Evolutionary conservation across 2,113 vertebrate genomes (phyloP).

Genomic region (Etia nguti): DNA sequence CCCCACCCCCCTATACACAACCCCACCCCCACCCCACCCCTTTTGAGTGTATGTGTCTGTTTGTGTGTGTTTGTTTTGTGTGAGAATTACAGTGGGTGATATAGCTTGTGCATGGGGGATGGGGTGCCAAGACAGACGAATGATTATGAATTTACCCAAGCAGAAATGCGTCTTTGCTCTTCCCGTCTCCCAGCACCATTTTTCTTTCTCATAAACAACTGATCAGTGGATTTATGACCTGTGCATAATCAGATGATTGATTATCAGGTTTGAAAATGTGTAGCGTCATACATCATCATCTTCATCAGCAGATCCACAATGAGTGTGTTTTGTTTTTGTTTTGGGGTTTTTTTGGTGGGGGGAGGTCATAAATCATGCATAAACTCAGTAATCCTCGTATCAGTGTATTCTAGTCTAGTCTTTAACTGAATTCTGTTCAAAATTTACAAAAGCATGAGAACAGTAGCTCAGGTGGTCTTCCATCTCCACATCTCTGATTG

Average conservation of each 20-base stretch:
- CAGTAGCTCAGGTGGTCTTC: not conserved
- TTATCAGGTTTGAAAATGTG: not conserved
- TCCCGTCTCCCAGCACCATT: not conserved
- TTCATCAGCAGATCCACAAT: not conserved
- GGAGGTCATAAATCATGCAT: not conserved
- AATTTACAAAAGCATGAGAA: not conserved
- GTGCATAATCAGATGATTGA: not conserved
- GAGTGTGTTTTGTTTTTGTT: not conserved
- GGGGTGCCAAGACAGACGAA: conserved; percentile 1
- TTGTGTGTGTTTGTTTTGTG: not conserved
- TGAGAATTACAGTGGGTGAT: not conserved
- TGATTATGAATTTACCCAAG: conserved; percentile 9
- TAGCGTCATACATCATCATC: not conserved
- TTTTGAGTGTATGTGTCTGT: not conserved
- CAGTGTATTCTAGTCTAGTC: not conserved
- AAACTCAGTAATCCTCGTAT: not conserved
- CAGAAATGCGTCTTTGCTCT: not conserved
- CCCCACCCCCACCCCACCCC: not conserved
- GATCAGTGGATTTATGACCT: not conserved
- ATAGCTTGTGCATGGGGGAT: conserved; percentile 2
- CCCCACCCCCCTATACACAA: conserved; percentile 21
- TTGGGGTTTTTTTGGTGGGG: not conserved
- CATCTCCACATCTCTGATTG: not conserved
- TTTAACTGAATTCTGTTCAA: not conserved
- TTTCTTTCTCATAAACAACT: not conserved